Percentiles rank a stretch among this genome's conserved stretches.
These are phyloP conservation scores for Pteruthius melanotis DNA, from an alignment of 2,113 vertebrate genomes.

Conservation along the genomic window DNA sequence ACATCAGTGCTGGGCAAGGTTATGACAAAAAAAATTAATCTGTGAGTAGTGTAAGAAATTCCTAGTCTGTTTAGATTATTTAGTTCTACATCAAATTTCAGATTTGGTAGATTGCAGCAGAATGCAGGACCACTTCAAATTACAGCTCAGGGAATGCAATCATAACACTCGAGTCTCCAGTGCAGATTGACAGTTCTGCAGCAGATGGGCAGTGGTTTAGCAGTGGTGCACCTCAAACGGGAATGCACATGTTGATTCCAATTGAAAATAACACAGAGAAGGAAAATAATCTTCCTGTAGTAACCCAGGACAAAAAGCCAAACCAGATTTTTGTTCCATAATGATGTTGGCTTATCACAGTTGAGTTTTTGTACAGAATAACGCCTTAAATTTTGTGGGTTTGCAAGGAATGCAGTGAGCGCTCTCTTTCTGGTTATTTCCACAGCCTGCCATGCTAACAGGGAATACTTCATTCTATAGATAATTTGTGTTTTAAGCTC, in stretches of 20 bases:
- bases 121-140: not conserved
- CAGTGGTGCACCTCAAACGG: not conserved
- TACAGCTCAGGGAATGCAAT: not conserved
- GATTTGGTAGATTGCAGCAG: not conserved
- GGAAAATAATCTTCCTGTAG: not conserved
- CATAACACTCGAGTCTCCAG: rapidly evolving
- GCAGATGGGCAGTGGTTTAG: not conserved
- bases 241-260: not conserved
- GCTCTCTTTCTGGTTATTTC: not conserved
- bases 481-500: not conserved
- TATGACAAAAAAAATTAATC: not conserved
- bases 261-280: not conserved
- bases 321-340: not conserved
- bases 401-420: not conserved
- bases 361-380: not conserved
- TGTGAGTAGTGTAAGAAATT: not conserved
- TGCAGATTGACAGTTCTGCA: not conserved
- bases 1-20: not conserved
- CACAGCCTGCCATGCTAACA: not conserved
- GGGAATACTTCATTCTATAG: not conserved
- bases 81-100: not conserved
- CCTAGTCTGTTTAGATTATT: not conserved
- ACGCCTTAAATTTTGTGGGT: not conserved
- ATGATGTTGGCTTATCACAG: not conserved
- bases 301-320: not conserved